Base-by-base conservation (phyloP, 2,888 invertebrate species). In the Dichetophora obliterata region DNA sequence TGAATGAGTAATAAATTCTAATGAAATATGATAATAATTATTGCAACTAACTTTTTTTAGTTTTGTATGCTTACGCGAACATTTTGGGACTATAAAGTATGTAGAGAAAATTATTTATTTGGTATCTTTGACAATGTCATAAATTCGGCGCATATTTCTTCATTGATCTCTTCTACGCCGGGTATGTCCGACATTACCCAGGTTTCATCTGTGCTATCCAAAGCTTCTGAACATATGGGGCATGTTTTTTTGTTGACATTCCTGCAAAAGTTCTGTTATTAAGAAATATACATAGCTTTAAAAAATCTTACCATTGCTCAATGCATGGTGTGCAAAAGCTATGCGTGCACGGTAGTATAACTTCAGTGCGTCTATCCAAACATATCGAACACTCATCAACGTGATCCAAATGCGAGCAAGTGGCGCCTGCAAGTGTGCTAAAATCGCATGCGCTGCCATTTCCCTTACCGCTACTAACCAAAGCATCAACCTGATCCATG, bases 271-370 rank as follows among this genome's bases (percentile, higher is more conserved):
- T 43, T 43, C 1, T 9, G 43, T 16, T 4, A 43, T 4, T 43
- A 68, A 11, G 4, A 48, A 27, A 43, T 65, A 37, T 1, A 8
- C 3, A 0, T 1, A 59, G 14, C 9, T 6, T 16, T 16, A 5
- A 54, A n/a, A n/a, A n/a, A n/a, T n/a, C 75, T 85, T 87, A 93
- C 94, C 94, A 94, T 88, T 93, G 92, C 84, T 94, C 93, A 81
- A 94, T 93, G 86, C 94, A 94, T 71, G 91, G 91, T 78, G 91
- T 89, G 85, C 94, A 94, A 87, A 93, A 94, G 82, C 91, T 91
- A 85, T 94, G 94, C 1, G 93, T 90, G 86, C 94, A 94, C 2
- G 93, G 93, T 79, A 94, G 88, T 79, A 92, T 91, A 37, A 93
- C 91, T 85, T 94, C 93, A 0, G 93, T 92, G 83, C 91, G 91